These are phyloP conservation scores for Gobionotothen gibberifrons DNA, from an alignment of 2,797 vertebrate genomes.

Conservation along the genomic window DNA sequence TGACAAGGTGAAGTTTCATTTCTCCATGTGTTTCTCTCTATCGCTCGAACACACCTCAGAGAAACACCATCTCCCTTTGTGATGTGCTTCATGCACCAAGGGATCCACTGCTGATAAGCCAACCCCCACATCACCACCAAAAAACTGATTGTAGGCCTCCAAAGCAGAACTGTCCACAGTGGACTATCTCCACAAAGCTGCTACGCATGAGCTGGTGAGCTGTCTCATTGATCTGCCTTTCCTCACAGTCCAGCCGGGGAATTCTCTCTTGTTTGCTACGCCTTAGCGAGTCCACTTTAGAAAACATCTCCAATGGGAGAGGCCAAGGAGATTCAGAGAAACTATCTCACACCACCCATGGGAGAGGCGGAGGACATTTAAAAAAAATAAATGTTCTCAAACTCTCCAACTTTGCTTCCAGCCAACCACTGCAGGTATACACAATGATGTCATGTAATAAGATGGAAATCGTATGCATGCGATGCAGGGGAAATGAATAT, in stretches of 20 bases:
- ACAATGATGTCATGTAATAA: slow-evolving; percentile 56
- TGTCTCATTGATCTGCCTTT: slow-evolving; percentile 81
- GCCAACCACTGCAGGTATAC: slow-evolving; percentile 9
- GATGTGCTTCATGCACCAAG: slow-evolving; percentile 71
- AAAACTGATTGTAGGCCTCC: slow-evolving; percentile 77
- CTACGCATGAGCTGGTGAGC: slow-evolving; percentile 75
- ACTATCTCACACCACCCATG: slow-evolving; percentile 37
- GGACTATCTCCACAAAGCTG: slow-evolving; percentile 79
- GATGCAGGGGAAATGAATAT: slow-evolving; percentile 16
- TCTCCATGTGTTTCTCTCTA: slow-evolving; percentile 34
- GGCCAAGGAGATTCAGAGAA: slow-evolving; percentile 41
- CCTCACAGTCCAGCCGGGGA: slow-evolving; percentile 70
- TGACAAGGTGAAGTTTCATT: slow-evolving; percentile 45
- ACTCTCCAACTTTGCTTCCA: slow-evolving; percentile 50
- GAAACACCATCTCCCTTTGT: slow-evolving; percentile 55
- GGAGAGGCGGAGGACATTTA: slow-evolving; percentile 27
- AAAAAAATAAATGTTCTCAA: too few species aligned
- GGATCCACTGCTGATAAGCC: slow-evolving; percentile 75
- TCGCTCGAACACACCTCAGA: slow-evolving; percentile 50
- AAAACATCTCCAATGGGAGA: slow-evolving; percentile 77
- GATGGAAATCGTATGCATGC: slow-evolving; percentile 57
- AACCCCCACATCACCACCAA: slow-evolving; percentile 43
- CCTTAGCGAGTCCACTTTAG: slow-evolving; percentile 77
- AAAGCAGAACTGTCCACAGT: slow-evolving; percentile 80
- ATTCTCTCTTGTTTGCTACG: slow-evolving; percentile 79